phyloP scores from a whole-genome alignment of 2,113 vertebrate genomes.

The Cyanistes caeruleus region DNA sequence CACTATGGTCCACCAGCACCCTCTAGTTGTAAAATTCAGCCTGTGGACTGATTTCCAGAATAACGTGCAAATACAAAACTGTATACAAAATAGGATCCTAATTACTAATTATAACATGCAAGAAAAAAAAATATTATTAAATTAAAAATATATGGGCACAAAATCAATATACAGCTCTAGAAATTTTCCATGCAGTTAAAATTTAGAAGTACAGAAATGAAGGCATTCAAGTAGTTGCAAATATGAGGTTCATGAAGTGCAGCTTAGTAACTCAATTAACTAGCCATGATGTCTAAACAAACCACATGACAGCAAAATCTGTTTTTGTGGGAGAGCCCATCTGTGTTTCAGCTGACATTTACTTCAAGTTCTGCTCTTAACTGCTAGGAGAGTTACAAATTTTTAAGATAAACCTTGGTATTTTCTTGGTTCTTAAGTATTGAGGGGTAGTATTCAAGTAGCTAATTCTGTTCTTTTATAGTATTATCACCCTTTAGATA shows the following conservation, averaged over 20 bases:
- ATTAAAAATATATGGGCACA: background rate
- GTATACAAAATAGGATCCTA: background rate
- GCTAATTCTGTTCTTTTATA: background rate
- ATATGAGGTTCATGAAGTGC: background rate
- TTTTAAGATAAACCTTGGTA: background rate
- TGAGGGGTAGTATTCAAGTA: background rate
- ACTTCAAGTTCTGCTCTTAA: background rate
- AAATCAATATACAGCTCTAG: background rate
- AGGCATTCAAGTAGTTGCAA: background rate
- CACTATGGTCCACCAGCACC: conserved; percentile 51
- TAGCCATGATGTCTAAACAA: background rate
- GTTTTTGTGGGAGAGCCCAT: background rate
- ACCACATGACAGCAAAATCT: background rate
- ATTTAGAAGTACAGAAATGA: background rate
- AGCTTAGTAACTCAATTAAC: background rate
- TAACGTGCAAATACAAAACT: background rate
- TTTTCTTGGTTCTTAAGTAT: background rate
- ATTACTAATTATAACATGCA: background rate
- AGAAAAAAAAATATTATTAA: background rate
- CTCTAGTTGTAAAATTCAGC: conserved; percentile 58
- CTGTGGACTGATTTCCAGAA: background rate
- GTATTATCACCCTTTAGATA: background rate
- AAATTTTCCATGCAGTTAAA: background rate
- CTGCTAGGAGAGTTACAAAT: background rate
- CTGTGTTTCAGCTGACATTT: conserved; percentile 46